Evolutionary conservation across 2,797 vertebrate species (phyloP).

Genomic region (Pristis pectinata): DNA sequence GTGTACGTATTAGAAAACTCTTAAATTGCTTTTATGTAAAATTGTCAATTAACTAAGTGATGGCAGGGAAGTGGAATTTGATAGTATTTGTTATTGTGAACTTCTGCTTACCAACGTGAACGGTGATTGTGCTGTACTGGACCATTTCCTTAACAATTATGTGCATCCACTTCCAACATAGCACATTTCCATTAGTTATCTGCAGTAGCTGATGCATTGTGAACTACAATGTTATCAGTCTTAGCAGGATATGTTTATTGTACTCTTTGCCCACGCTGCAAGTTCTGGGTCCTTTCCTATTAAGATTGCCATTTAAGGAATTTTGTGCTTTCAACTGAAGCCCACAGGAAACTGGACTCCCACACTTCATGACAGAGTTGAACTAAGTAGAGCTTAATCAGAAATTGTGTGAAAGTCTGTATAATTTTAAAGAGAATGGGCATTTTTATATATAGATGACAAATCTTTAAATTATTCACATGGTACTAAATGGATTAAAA

Average conservation of each 20-base stretch:
- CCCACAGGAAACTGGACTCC: not conserved
- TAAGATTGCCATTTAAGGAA: not conserved
- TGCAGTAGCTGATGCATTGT: not conserved
- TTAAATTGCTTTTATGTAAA: not conserved
- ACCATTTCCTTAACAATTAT: not conserved
- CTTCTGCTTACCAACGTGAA: not conserved
- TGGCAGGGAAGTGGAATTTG: not conserved
- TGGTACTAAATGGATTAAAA: not conserved
- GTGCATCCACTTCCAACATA: not conserved
- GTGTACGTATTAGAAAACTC: conserved; percentile 63
- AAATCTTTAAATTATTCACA: not conserved
- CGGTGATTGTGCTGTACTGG: not conserved
- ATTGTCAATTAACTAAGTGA: not conserved
- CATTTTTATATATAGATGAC: not conserved
- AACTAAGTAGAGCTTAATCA: not conserved
- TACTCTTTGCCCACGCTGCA: no score
- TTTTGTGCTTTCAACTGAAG: not conserved
- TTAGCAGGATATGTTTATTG: not conserved
- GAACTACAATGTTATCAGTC: not conserved
- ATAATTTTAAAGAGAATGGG: not conserved
- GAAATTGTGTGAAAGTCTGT: not conserved
- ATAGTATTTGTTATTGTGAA: not conserved
- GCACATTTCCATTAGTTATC: not conserved
- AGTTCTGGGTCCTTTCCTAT: not conserved
- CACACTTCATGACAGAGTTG: no score